A percentile compares a stretch with the other conserved stretches of the same genome.
Evolutionary conservation across 2,113 vertebrate species (phyloP).

Genomic region (Hemichromis elongatus): DNA sequence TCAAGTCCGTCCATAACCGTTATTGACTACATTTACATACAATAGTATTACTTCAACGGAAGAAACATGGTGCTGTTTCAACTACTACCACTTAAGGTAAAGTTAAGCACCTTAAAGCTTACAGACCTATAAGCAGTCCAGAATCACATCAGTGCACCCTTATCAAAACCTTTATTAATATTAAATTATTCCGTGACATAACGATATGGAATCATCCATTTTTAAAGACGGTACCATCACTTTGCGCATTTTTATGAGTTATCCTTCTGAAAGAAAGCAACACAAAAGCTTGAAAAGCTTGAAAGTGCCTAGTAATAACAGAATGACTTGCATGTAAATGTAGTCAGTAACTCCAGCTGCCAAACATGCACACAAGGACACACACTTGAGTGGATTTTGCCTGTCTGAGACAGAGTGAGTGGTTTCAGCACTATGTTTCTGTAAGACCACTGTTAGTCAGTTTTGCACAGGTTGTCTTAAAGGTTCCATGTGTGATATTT

Average conservation of each 20-base stretch:
- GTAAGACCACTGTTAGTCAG: neutral
- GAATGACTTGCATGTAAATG: conserved; percentile 23
- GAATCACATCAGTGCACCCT: neutral
- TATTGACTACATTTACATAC: conserved; percentile 22
- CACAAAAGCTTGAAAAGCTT: neutral
- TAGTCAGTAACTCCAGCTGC: neutral
- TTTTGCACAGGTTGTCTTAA: neutral
- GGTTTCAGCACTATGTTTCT: neutral
- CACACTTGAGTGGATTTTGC: neutral
- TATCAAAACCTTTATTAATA: rapidly evolving
- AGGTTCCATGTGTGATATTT: conserved; percentile 37
- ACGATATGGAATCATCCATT: rapidly evolving
- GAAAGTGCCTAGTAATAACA: neutral
- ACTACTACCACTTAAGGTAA: neutral
- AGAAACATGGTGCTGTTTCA: neutral
- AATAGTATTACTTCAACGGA: neutral
- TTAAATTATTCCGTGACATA: neutral
- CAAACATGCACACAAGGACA: neutral
- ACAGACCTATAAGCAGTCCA: neutral
- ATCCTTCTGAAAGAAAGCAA: neutral
- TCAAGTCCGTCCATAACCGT: neutral
- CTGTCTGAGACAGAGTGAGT: neutral
- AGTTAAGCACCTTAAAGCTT: neutral
- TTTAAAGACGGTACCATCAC: neutral
- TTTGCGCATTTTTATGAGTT: neutral